These are phyloP conservation scores for Penaeus vannamei DNA, from an alignment of 1,140 invertebrate genomes.

Conservation along the genomic window DNA sequence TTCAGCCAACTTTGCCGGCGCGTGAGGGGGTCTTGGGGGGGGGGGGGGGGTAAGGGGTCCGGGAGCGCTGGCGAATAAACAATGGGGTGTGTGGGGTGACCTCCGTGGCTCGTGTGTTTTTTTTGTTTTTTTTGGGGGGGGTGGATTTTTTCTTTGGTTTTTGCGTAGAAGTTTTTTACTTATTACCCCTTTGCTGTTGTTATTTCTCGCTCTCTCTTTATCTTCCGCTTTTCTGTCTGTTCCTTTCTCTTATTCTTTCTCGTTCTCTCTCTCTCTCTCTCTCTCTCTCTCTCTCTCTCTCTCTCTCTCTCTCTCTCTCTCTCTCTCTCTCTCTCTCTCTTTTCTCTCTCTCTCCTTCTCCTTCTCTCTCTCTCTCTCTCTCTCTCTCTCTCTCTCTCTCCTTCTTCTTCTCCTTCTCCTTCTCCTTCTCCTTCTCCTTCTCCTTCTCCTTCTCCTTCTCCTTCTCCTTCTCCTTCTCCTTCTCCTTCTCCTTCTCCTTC, in stretches of 20 bases:
- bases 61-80: conserved; percentile 38
- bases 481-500: neutral
- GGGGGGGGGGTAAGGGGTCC: too few relatives aligned
- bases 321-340: neutral
- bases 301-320: conserved; percentile 8
- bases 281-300: conserved; percentile 1
- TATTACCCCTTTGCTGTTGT: too few relatives aligned
- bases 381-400: conserved; percentile 7
- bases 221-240: too few relatives aligned
- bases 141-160: neutral
- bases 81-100: conserved; percentile 39
- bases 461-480: neutral
- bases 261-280: neutral
- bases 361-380: conserved; percentile 6
- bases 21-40: too few relatives aligned
- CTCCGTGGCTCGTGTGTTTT: neutral
- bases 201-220: too few relatives aligned
- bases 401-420: neutral
- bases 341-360: neutral
- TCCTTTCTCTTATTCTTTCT: too few relatives aligned
- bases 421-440: neutral
- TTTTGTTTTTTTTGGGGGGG: too few relatives aligned
- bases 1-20: neutral
- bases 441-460: too few relatives aligned
- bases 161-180: too few relatives aligned